phyloP scores from a whole-genome alignment of 2,113 vertebrate genomes.

The Catharus fuscescens region DNA sequence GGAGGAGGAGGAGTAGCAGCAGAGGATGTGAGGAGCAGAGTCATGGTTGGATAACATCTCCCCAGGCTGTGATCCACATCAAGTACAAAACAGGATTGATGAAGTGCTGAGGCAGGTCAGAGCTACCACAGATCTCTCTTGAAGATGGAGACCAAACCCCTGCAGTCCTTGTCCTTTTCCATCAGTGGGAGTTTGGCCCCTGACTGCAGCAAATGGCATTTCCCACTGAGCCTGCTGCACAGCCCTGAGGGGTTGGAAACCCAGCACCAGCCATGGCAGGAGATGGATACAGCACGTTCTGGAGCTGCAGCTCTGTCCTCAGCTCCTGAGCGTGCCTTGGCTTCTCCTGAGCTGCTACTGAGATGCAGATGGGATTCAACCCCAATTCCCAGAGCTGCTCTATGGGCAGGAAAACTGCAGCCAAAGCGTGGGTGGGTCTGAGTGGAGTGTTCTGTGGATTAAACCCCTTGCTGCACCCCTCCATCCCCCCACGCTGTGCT shows the following conservation, averaged over 20 bases:
- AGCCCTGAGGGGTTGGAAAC: neutral
- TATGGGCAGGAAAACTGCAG: neutral
- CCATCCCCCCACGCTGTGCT: neutral
- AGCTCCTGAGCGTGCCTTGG: rapidly evolving
- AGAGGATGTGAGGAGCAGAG: conserved; percentile 22
- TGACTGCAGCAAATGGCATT: neutral
- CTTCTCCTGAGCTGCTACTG: neutral
- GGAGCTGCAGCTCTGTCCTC: neutral
- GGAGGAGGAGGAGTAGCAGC: neutral
- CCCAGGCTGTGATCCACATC: neutral
- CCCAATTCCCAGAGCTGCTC: neutral
- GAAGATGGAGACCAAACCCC: neutral
- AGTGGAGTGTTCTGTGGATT: neutral
- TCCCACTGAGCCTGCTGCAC: neutral
- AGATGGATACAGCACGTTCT: neutral
- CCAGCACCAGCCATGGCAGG: neutral
- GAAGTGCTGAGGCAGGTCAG: neutral
- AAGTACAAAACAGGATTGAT: neutral
- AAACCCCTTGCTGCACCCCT: neutral
- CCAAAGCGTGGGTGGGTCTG: neutral
- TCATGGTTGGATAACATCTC: neutral
- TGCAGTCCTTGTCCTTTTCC: neutral
- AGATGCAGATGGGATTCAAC: neutral
- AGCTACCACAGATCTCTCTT: neutral
- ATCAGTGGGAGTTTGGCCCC: neutral